Evolutionary conservation across 2,113 vertebrate genomes (phyloP).

Genomic region (Corythornis cristatus): DNA sequence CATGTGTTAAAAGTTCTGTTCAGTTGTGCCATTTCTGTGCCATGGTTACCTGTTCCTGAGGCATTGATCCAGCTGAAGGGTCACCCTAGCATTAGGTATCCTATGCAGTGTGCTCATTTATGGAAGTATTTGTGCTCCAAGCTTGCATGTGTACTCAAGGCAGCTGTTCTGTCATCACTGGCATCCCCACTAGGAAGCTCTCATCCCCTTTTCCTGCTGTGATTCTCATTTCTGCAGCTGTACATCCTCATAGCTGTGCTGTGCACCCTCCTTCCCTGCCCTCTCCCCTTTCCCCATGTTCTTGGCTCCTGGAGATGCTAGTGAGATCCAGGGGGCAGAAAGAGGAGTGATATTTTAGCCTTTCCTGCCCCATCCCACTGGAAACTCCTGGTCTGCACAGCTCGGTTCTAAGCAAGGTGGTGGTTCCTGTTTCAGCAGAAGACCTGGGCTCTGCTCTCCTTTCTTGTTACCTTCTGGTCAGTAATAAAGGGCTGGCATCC

Average conservation of each 20-base stretch:
- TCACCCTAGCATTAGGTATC: neutral
- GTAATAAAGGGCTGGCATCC: neutral
- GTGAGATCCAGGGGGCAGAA: neutral
- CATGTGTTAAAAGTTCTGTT: neutral
- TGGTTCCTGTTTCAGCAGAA: neutral
- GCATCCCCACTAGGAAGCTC: neutral
- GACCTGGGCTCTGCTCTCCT: neutral
- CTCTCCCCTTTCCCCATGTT: neutral
- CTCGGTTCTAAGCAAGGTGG: neutral
- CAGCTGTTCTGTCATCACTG: accelerated
- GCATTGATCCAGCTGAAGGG: neutral
- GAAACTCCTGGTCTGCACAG: neutral
- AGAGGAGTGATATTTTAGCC: neutral
- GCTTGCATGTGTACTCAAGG: neutral
- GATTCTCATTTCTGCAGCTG: neutral
- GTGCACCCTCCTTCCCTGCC: neutral
- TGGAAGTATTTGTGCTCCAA: neutral
- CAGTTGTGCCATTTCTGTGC: accelerated
- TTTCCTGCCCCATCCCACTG: neutral
- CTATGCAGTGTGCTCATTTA: neutral
- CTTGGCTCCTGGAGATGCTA: accelerated
- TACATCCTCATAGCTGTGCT: neutral
- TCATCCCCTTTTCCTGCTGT: neutral
- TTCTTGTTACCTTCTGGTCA: accelerated
- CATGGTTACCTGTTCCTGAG: neutral